These are phyloP conservation scores for Ivindomyrus marchei DNA, from an alignment of 2,113 vertebrate genomes.

Conservation along the genomic window DNA sequence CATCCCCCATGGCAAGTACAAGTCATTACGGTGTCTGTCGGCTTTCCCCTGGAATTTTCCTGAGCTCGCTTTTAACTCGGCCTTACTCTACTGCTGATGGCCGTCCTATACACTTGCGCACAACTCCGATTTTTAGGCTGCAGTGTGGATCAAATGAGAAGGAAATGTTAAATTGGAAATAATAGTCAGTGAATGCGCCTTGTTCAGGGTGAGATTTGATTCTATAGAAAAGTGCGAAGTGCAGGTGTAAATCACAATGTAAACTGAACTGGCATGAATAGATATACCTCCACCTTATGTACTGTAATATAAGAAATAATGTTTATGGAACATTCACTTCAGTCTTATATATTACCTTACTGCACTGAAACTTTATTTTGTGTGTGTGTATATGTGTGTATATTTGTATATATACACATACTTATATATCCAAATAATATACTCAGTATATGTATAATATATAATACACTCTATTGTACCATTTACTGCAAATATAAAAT, in stretches of 20 bases:
- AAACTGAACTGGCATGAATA: background rate
- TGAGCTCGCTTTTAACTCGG: background rate
- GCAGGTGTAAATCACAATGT: background rate
- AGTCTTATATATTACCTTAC: background rate
- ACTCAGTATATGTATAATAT: background rate
- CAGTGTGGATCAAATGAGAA: background rate
- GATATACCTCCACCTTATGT: background rate
- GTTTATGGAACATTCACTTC: background rate
- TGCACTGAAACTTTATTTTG: background rate
- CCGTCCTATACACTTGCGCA: background rate
- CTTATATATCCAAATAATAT: background rate
- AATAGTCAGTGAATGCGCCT: background rate
- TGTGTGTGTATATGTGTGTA: background rate
- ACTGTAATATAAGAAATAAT: background rate
- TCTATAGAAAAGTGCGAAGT: background rate
- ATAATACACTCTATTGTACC: background rate
- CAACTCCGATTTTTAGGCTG: background rate
- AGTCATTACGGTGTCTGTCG: background rate
- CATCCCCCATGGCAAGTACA: background rate
- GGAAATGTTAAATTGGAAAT: background rate
- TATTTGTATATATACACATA: conserved; percentile 6
- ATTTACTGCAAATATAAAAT: background rate
- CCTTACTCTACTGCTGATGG: background rate
- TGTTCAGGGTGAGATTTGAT: background rate
- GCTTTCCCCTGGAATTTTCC: background rate